phyloP scores from a whole-genome alignment of 1,140 invertebrate genomes.

The Drosophila bipectinata region DNA sequence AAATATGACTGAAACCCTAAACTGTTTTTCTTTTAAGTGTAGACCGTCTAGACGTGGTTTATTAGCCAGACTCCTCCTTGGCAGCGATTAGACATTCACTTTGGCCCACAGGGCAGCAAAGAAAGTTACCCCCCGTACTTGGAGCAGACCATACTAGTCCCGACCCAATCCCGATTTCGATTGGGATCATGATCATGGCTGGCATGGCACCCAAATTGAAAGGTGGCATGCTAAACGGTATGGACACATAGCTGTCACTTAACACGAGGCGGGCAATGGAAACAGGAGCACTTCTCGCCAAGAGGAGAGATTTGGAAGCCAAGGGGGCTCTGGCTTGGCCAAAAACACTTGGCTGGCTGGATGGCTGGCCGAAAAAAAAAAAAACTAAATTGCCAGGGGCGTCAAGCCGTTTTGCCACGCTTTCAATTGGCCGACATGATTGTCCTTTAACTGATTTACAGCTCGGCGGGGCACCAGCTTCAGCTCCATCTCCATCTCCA shows the following conservation, averaged over 20 bases:
- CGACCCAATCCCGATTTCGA: conserved; percentile 2
- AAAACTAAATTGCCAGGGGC: conserved; percentile 17
- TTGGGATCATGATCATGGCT: conserved; percentile 46
- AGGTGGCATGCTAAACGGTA: conserved; percentile 71
- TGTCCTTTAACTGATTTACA: conserved; percentile 79
- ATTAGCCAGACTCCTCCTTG: conserved; percentile 35
- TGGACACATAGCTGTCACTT: conserved; percentile 45
- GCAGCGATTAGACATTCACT: conserved; percentile 71
- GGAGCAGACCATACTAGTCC: conserved; percentile 16
- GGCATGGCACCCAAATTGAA: conserved; percentile 56
- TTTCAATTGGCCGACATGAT: conserved; percentile 73
- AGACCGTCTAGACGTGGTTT: conserved; percentile 60
- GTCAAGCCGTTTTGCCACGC: conserved; percentile 23
- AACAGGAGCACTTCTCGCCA: conserved; percentile 42
- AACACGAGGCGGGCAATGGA: conserved; percentile 12
- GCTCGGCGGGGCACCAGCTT: conserved; percentile 10
- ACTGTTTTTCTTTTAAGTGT: conserved; percentile 16
- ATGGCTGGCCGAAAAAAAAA: not conserved
- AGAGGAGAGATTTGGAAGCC: conserved; percentile 15
- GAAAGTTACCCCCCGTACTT: conserved; percentile 54
- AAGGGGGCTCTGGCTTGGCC: conserved; percentile 17
- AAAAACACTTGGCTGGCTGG: conserved; percentile 21
- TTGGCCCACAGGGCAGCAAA: conserved; percentile 59
- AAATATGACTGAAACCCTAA: not conserved
- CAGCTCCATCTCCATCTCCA: not conserved